Conservation (phyloP, 1,140 invertebrate genomes). For the Conus ventricosus region DNA sequence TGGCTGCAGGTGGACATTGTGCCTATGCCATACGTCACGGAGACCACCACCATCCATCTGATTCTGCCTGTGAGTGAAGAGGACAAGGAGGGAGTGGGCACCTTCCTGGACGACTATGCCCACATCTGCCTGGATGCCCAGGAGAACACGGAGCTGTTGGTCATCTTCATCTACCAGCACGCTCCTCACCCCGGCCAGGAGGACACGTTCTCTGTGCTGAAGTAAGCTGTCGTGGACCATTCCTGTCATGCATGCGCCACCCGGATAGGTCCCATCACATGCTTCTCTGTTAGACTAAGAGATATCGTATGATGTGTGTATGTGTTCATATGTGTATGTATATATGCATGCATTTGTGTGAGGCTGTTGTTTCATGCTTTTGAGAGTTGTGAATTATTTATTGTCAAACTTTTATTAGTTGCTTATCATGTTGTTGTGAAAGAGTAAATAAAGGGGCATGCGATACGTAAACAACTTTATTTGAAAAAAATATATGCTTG, state of each 20-base stretch:
- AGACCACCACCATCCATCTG: slow-evolving; percentile 87
- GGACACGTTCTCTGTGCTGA: slow-evolving; percentile 80
- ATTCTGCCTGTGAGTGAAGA: slow-evolving; percentile 81
- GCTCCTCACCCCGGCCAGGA: slow-evolving; percentile 50
- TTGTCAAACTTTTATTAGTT: too few species aligned
- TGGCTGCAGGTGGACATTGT: slow-evolving; percentile 83
- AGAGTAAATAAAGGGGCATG: too few species aligned
- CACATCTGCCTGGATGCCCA: slow-evolving; percentile 83
- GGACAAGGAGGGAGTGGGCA: slow-evolving; percentile 76
- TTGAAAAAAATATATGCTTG: too few species aligned
- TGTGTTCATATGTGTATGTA: too few species aligned
- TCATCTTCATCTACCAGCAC: slow-evolving; percentile 75
- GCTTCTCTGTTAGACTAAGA: too few species aligned
- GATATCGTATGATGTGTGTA: too few species aligned
- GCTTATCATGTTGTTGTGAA: too few species aligned
- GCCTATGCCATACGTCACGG: slow-evolving; percentile 92
- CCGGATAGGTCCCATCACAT: neutral
- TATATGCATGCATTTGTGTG: too few species aligned
- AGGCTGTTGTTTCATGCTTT: too few species aligned
- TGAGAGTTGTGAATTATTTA: too few species aligned
- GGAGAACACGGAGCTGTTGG: slow-evolving; percentile 85
- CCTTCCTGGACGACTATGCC: slow-evolving; percentile 85
- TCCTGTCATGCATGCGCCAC: neutral
- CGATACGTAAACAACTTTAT: too few species aligned
- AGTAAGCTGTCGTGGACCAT: slow-evolving; percentile 33